These are phyloP conservation scores for Caenorhabditis brenneri DNA, from an alignment of 1,140 invertebrate species.

Conservation along the genomic window DNA sequence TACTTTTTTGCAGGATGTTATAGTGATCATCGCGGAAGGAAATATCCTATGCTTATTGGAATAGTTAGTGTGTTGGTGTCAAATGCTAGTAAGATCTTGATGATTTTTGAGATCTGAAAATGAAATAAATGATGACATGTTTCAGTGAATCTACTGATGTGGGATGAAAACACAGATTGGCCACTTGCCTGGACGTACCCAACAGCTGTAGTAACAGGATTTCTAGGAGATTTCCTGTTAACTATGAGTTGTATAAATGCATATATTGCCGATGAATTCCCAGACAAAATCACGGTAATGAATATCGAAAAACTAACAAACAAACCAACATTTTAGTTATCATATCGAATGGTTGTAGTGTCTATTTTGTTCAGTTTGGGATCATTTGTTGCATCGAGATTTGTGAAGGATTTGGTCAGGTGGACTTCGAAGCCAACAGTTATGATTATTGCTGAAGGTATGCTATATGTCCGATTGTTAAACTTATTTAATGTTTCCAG, in stretches of 20 bases:
- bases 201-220: constrained; percentile 46
- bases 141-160: constrained; percentile 55
- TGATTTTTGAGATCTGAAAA: neutral
- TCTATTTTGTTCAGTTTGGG: constrained; percentile 54
- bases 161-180: constrained; percentile 55
- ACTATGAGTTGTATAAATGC: constrained; percentile 58
- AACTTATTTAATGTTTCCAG: neutral
- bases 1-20: constrained; percentile 47
- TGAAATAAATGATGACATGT: neutral
- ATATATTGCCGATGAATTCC: constrained; percentile 55
- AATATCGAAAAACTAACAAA: neutral
- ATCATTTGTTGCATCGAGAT: constrained; percentile 33
- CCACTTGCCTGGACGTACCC: constrained; percentile 49
- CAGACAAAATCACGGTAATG: constrained; percentile 48
- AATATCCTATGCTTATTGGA: constrained; percentile 53
- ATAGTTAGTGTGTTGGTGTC: constrained; percentile 44
- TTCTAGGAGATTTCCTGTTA: constrained; percentile 55
- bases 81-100: constrained; percentile 31
- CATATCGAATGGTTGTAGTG: constrained; percentile 57
- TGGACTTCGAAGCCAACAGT: constrained; percentile 37
- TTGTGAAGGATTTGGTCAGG: constrained; percentile 51
- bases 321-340: constrained; percentile 39
- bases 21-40: constrained; percentile 56
- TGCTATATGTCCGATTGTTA: neutral
- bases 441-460: constrained; percentile 50